Percentiles rank a stretch among this genome's conserved stretches.
Evolutionary conservation across 2,888 invertebrate genomes (phyloP).

Genomic region (Euplexia lucipara): DNA sequence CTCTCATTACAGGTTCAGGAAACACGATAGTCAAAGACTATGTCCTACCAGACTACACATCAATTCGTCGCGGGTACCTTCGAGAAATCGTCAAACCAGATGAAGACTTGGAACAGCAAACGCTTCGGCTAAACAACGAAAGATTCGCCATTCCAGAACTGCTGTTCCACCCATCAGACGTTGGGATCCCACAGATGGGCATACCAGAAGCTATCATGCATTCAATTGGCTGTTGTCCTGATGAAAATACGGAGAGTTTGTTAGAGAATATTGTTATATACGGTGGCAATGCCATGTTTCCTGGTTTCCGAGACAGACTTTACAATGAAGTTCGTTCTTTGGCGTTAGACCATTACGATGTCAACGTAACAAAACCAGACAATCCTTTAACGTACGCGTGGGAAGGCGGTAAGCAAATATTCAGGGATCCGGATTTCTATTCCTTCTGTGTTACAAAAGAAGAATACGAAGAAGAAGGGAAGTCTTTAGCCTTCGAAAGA

Average conservation of each 20-base stretch:
- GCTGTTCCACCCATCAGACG: conserved; percentile 98
- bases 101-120: conserved; percentile 93
- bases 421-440: conserved; percentile 94
- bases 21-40: conserved; percentile 96
- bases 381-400: conserved; percentile 96
- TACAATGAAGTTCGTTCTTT: conserved; percentile 94
- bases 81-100: conserved; percentile 81
- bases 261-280: conserved; percentile 96
- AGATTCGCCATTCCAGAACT: conserved; percentile 98
- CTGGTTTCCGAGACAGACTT: conserved; percentile 94
- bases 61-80: conserved; percentile 95
- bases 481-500: conserved; percentile 89
- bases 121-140: conserved; percentile 97
- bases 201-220: conserved; percentile 97
- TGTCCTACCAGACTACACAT: conserved; percentile 98
- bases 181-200: conserved; percentile 98
- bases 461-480: conserved; percentile 97
- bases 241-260: conserved; percentile 94
- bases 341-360: conserved; percentile 94
- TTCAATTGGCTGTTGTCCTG: conserved; percentile 94
- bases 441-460: conserved; percentile 94
- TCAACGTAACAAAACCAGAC: conserved; percentile 91
- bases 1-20: conserved; percentile 85
- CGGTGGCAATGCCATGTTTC: conserved; percentile 95
- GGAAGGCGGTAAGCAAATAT: conserved; percentile 96